Percentiles rank a stretch among this genome's conserved stretches.
phyloP scores from a whole-genome alignment of 2,888 invertebrate species.

The Drosophila flavopinicola region DNA sequence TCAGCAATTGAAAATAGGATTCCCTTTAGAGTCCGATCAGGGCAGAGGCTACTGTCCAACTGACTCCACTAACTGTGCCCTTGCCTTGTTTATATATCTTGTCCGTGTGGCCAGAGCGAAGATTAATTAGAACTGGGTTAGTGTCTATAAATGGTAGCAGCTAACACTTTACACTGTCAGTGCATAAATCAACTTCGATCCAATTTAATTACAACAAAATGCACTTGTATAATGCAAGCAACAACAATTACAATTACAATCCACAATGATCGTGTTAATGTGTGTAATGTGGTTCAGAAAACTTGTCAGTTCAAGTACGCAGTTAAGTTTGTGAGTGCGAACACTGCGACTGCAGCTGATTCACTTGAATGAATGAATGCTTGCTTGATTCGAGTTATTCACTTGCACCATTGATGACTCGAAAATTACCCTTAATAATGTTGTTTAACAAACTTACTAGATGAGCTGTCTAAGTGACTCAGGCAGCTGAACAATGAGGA shows the following conservation, averaged over 20 bases:
- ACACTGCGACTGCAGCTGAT: slow-evolving; percentile 1
- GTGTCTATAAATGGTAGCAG: slow-evolving; percentile 71
- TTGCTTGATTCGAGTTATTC: background rate
- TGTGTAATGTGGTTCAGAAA: slow-evolving; percentile 31
- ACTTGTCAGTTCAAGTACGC: slow-evolving; percentile 39
- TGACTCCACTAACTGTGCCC: slow-evolving; percentile 55
- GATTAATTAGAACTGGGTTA: slow-evolving; percentile 50
- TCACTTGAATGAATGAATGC: slow-evolving; percentile 21
- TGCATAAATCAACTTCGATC: slow-evolving; percentile 64
- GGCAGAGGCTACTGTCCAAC: slow-evolving; percentile 42
- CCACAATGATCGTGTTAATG: slow-evolving; percentile 46
- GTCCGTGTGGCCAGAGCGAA: background rate
- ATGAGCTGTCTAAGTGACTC: too few species aligned
- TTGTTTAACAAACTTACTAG: too few species aligned
- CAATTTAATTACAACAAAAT: slow-evolving; percentile 59
- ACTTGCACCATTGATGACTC: slow-evolving; percentile 8
- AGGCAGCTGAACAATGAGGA: too few species aligned
- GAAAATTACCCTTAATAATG: too few species aligned
- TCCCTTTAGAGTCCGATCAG: slow-evolving; percentile 40
- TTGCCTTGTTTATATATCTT: slow-evolving; percentile 63
- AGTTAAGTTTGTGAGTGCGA: slow-evolving; percentile 22
- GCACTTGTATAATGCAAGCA: slow-evolving; percentile 8
- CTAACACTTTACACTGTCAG: slow-evolving; percentile 44
- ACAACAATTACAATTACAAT: slow-evolving; percentile 45
- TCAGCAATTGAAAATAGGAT: slow-evolving; percentile 1